These are phyloP conservation scores for Torymus texanus DNA, from an alignment of 2,888 invertebrate genomes.

Conservation along the genomic window DNA sequence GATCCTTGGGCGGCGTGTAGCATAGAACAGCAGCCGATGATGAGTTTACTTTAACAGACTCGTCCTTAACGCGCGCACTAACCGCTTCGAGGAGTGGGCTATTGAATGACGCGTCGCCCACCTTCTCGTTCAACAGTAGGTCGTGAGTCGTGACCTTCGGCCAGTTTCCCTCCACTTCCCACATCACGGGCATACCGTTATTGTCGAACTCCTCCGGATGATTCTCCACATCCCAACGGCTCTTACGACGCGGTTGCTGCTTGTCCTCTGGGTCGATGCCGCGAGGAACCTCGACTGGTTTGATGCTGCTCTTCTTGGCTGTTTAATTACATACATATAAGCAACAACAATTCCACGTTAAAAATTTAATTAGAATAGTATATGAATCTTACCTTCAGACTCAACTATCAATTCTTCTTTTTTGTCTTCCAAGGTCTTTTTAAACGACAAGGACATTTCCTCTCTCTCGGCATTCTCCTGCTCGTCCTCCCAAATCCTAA, in stretches of 20 bases:
- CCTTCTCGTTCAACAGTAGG: background rate
- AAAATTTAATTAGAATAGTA: background rate
- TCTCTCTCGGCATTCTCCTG: slow-evolving; percentile 71
- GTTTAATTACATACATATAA: background rate
- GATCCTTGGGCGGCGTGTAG: slow-evolving; percentile 33
- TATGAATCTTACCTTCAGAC: slow-evolving; percentile 35
- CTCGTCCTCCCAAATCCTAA: slow-evolving; percentile 73
- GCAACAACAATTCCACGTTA: background rate
- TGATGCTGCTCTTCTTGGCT: slow-evolving; percentile 34
- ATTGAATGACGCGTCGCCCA: slow-evolving; percentile 19
- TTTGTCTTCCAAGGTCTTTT: slow-evolving; percentile 49
- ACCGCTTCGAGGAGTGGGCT: slow-evolving; percentile 51
- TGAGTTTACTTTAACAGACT: slow-evolving; percentile 28
- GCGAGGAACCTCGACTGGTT: slow-evolving; percentile 13
- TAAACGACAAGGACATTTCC: slow-evolving; percentile 63
- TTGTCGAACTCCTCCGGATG: slow-evolving; percentile 66
- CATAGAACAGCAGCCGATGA: background rate
- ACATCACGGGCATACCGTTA: slow-evolving; percentile 64
- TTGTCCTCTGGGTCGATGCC: slow-evolving; percentile 25
- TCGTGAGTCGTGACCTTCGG: slow-evolving; percentile 26
- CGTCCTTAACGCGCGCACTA: slow-evolving; percentile 45
- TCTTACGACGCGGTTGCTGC: slow-evolving; percentile 61
- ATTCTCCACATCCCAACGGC: slow-evolving; percentile 70
- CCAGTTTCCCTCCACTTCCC: slow-evolving; percentile 64
- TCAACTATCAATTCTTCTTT: slow-evolving; percentile 44